Percentiles rank a stretch among this genome's conserved stretches.
Conservation (phyloP, 2,888 invertebrate species). For the Aricia artaxerxes region DNA sequence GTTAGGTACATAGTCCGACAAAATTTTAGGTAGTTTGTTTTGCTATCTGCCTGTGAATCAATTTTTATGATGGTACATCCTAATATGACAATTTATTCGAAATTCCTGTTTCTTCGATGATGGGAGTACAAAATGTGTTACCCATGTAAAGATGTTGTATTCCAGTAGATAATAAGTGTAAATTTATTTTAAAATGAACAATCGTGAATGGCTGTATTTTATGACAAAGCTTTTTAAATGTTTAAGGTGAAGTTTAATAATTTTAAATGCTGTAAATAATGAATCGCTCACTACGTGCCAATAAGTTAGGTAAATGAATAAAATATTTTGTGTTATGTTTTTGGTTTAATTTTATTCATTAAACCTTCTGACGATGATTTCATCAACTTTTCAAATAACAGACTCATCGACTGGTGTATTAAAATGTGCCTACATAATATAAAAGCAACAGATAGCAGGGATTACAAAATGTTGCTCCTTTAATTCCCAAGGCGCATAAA, state of each 20-base stretch:
- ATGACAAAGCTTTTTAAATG: slow-evolving; percentile 10
- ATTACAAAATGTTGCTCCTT: neutral
- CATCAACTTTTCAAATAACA: no score
- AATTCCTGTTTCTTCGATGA: neutral
- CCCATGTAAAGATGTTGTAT: neutral
- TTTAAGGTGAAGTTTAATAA: neutral
- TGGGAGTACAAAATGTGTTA: neutral
- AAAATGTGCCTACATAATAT: neutral
- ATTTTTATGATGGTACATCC: neutral
- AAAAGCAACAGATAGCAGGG: neutral
- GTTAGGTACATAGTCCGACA: no score
- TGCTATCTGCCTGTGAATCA: neutral
- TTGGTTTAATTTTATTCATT: slow-evolving; percentile 41
- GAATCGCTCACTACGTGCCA: slow-evolving; percentile 74
- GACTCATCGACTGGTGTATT: neutral
- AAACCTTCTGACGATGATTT: neutral
- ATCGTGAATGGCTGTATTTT: slow-evolving; percentile 19
- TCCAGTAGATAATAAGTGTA: neutral
- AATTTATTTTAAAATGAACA: slow-evolving; percentile 6
- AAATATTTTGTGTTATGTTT: slow-evolving; percentile 50
- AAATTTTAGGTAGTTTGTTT: neutral
- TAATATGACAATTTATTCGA: neutral
- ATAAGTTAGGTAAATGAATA: slow-evolving; percentile 67
- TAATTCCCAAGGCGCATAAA: neutral
- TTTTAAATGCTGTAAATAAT: slow-evolving; percentile 50